Evolutionary conservation across 2,888 invertebrate species (phyloP).

Genomic region (Rhagium mordax): DNA sequence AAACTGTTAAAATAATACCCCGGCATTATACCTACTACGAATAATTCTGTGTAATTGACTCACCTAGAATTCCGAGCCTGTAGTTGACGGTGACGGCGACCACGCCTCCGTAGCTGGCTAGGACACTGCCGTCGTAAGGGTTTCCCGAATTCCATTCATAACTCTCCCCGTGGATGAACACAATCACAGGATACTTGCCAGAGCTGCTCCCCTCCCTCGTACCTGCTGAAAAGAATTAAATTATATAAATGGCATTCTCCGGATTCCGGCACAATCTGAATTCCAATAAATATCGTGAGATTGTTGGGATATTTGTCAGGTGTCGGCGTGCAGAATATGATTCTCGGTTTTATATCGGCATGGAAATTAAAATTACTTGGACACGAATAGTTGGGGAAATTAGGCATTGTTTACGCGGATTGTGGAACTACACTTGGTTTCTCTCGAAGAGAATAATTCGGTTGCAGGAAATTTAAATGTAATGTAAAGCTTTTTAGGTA

Average conservation of each 20-base stretch:
- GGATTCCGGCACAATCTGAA: conserved; percentile 23
- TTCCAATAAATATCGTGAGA: conserved; percentile 18
- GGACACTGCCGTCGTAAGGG: conserved; percentile 96
- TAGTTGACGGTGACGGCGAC: conserved; percentile 90
- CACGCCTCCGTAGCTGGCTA: conserved; percentile 93
- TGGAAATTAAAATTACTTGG: background rate
- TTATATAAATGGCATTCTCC: conserved; percentile 37
- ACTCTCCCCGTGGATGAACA: conserved; percentile 95
- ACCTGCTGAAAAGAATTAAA: conserved; percentile 64
- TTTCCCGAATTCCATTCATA: conserved; percentile 99
- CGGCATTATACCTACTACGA: conserved; percentile 24
- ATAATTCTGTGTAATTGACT: conserved; percentile 66
- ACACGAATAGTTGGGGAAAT: background rate
- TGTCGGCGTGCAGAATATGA: background rate
- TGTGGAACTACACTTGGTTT: background rate
- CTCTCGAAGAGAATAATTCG: background rate
- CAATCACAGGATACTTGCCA: conserved; percentile 88
- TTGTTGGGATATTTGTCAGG: conserved; percentile 6
- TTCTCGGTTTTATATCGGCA: background rate
- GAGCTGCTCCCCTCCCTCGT: conserved; percentile 72
- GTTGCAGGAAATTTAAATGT: too few relatives aligned
- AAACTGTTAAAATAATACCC: background rate
- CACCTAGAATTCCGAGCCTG: conserved; percentile 85
- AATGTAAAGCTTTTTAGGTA: too few relatives aligned
- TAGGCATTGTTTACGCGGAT: background rate